Percentiles rank a stretch among this genome's conserved stretches.
Conservation (phyloP, 2,797 vertebrate species). For the Cirrhinus mrigala region DNA sequence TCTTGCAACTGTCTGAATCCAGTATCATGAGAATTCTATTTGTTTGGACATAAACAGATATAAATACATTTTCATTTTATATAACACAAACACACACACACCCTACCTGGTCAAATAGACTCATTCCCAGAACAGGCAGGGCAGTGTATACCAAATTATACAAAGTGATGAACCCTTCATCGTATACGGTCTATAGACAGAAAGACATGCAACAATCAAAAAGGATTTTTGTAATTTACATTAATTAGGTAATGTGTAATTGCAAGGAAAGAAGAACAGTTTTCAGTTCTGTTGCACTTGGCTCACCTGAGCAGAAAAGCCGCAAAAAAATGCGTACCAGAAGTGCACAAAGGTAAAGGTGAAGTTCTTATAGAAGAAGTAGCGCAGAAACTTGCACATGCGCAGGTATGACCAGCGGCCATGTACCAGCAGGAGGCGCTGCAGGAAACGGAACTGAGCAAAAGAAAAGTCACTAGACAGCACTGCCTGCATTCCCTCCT, state of each 20-base stretch:
- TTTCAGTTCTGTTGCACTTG: not conserved
- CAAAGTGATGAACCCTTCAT: conserved; percentile 93
- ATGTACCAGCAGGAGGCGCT: conserved; percentile 85
- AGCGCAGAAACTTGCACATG: conserved; percentile 89
- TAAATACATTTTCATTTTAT: not conserved
- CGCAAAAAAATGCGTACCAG: conserved; percentile 89
- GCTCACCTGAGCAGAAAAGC: conserved; percentile 89
- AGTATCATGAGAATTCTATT: not conserved
- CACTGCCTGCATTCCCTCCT: conserved; percentile 87
- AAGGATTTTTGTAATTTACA: not conserved
- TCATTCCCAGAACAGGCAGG: conserved; percentile 92
- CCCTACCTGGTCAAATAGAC: conserved; percentile 95
- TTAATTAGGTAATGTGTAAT: not conserved
- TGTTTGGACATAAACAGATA: not conserved
- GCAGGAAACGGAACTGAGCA: conserved; percentile 85
- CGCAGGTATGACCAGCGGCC: conserved; percentile 89
- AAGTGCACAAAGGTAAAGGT: conserved; percentile 87
- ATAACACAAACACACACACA: not conserved
- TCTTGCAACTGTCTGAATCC: not conserved
- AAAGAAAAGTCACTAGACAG: conserved; percentile 86
- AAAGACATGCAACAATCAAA: conserved; percentile 47
- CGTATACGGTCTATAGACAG: conserved; percentile 85
- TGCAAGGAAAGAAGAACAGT: not conserved
- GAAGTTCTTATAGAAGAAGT: conserved; percentile 92
- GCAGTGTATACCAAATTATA: conserved; percentile 96